Evolutionary conservation across 2,888 invertebrate genomes (phyloP).

Genomic region (Gonocerus acuteangulatus): DNA sequence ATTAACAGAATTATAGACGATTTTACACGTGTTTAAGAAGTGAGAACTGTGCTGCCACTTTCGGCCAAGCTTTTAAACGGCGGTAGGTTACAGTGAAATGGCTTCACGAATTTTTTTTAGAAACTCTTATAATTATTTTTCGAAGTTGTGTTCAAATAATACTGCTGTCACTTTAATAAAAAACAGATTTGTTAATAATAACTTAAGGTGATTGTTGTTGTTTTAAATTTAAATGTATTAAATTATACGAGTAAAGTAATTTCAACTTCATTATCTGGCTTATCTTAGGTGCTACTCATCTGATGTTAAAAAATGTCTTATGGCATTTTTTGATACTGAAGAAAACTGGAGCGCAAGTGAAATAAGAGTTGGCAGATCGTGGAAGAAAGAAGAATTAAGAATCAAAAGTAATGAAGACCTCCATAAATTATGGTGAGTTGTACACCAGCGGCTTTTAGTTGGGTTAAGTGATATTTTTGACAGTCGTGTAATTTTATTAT

Average conservation of each 20-base stretch:
- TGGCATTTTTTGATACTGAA: slow-evolving; percentile 83
- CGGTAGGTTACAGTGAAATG: neutral
- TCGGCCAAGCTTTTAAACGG: slow-evolving; percentile 7
- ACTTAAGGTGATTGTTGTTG: neutral
- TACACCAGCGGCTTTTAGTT: neutral
- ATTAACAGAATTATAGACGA: slow-evolving; percentile 11
- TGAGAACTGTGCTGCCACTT: slow-evolving; percentile 17
- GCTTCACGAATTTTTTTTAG: neutral
- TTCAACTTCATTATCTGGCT: neutral
- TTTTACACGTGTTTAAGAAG: slow-evolving; percentile 20
- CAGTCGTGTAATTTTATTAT: neutral
- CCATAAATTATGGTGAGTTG: slow-evolving; percentile 83
- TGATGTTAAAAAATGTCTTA: slow-evolving; percentile 45
- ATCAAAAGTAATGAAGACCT: slow-evolving; percentile 91
- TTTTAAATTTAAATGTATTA: neutral
- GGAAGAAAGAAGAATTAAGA: slow-evolving; percentile 83
- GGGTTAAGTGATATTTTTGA: neutral
- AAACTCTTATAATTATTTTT: neutral
- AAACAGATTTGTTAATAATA: neutral
- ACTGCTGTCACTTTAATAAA: neutral
- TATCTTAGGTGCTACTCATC: slow-evolving; percentile 1
- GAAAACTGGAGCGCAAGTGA: slow-evolving; percentile 73
- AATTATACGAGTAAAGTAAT: neutral
- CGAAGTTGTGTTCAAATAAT: neutral
- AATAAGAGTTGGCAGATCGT: slow-evolving; percentile 75